phyloP scores from a whole-genome alignment of 2,113 vertebrate genomes.

The Myxocyprinus asiaticus region DNA sequence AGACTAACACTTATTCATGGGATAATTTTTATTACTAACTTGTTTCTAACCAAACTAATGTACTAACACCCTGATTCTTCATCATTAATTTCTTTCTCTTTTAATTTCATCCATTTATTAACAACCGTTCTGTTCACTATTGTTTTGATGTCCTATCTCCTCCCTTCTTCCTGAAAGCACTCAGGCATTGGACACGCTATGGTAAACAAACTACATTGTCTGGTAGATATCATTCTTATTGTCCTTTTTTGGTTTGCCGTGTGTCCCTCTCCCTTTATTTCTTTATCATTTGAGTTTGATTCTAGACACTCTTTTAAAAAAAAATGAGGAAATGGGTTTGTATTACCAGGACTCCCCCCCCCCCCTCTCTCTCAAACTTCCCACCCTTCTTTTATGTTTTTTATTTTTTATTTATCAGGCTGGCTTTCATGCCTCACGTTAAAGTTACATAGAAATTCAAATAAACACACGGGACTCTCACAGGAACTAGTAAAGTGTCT shows the following conservation, averaged over 20 bases:
- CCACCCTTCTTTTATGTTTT: slow-evolving; percentile 47
- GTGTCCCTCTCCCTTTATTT: slow-evolving; percentile 88
- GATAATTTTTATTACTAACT: slow-evolving; percentile 82
- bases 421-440: slow-evolving; percentile 19
- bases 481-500: slow-evolving; percentile 63
- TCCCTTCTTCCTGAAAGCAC: slow-evolving; percentile 99
- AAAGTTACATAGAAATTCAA: slow-evolving; percentile 13
- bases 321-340: slow-evolving; percentile 86
- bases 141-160: slow-evolving; percentile 99
- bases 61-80: slow-evolving; percentile 89
- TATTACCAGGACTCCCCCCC: slow-evolving; percentile 80
- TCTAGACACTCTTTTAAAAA: slow-evolving; percentile 80
- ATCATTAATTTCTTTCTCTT: slow-evolving; percentile 85
- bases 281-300: slow-evolving; percentile 82
- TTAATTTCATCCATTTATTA: slow-evolving; percentile 95
- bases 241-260: slow-evolving; percentile 99
- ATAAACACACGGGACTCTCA: slow-evolving; percentile 45
- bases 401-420: slow-evolving; percentile 6
- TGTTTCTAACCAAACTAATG: slow-evolving; percentile 90
- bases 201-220: slow-evolving; percentile 99
- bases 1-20: slow-evolving; percentile 95
- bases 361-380: slow-evolving; percentile 61
- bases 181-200: slow-evolving; percentile 99
- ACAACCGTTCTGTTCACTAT: slow-evolving; percentile 99
- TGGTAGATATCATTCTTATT: slow-evolving; percentile 99